Evolutionary conservation across 2,797 vertebrate species (phyloP), one percentile per base, ranked within the genome.

Genomic region (Parotocinclus haroldoi): DNA sequence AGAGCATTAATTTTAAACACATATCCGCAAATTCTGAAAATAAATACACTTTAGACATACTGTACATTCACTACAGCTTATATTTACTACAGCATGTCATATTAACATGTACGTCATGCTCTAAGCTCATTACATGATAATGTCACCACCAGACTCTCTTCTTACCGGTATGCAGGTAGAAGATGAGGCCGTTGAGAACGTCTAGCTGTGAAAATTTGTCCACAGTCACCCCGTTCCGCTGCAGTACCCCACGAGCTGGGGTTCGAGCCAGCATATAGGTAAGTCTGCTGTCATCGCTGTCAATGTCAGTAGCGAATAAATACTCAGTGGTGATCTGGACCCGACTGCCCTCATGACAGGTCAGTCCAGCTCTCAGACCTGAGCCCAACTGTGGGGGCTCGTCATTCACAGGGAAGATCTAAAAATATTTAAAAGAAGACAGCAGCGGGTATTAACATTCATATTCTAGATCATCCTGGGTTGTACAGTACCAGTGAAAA

Each of bases 161-260:
- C 36, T 56, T 18, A 91, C 87, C 84, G 51, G 87, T 88, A 74
- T 87, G 87, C 52, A 81, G 38, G 42, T 83, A 91, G 81, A 81
- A 88, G 58, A 92, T 67, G 18, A 79, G 80, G 37, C 85, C 89
- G 72, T 88, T 89, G 38, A 84, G 74, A 65, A 89, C 76, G 69
- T 91, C 89, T 66, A 85, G 63, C 69, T 89, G 87, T 59, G 85
- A 89, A 84, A 92, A 91, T 0, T 71, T 88, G 78, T 88, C 87
- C 65, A 89, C 84, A 0, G 17, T 51, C 14, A 84, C 10, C 1
- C 85, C 79, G 0, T 71, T 76, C 66, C 82, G 85, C 81, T 85
- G 82, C 49, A 91, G 79, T 38, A 81, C 75, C 0, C 87, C 84
- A 6, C 66, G 37, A 9, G 61, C 68, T 0, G 85, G 90, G 7